Conservation (phyloP, 1,140 invertebrate genomes). For the Drosophila subpulchrella region DNA sequence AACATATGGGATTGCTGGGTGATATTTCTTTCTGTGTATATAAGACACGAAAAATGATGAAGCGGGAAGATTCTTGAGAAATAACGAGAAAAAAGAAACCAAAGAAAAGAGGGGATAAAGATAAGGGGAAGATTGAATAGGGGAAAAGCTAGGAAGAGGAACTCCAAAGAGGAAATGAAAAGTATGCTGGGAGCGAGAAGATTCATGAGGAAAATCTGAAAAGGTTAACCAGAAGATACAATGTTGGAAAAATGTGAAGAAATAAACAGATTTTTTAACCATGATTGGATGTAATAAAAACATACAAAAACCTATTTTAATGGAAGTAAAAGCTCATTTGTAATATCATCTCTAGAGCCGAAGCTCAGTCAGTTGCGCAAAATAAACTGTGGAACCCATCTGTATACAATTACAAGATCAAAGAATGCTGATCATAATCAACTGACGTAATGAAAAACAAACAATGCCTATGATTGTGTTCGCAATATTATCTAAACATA, state of each 20-base stretch:
- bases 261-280: too few species aligned
- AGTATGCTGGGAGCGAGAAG: background rate
- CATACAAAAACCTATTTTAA: too few species aligned
- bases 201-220: background rate
- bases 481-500: background rate
- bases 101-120: slow-evolving; percentile 10
- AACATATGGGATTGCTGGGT: too few species aligned
- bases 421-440: background rate
- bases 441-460: background rate
- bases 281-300: too few species aligned
- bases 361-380: background rate
- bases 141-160: slow-evolving; percentile 15
- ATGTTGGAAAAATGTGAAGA: background rate
- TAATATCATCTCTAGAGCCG: background rate
- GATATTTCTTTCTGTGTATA: slow-evolving; percentile 6
- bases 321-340: background rate
- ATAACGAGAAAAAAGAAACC: slow-evolving; percentile 12
- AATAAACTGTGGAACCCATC: background rate
- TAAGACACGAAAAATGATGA: slow-evolving; percentile 14
- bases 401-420: background rate
- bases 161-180: slow-evolving; percentile 21
- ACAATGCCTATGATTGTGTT: background rate
- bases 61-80: slow-evolving; percentile 20
- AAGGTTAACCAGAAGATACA: background rate
- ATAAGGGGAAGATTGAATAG: background rate